A percentile compares a stretch with the other conserved stretches of the same genome.
These are phyloP conservation scores for Peromyscus nudipes DNA, from an alignment of 2,797 vertebrate genomes.

Conservation along the genomic window DNA sequence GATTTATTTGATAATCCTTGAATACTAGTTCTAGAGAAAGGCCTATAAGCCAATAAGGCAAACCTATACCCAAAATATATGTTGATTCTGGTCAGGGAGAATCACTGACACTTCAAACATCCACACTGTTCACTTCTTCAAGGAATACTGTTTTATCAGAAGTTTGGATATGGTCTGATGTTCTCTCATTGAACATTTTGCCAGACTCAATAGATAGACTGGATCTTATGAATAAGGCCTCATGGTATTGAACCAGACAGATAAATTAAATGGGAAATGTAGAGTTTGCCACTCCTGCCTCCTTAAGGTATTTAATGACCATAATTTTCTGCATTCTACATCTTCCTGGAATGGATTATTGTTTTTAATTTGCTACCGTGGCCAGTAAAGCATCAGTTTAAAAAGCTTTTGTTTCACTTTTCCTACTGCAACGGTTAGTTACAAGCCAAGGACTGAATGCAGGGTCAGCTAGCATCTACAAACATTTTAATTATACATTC, in stretches of 20 bases:
- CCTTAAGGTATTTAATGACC: neutral
- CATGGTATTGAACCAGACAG: neutral
- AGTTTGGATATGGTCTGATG: neutral
- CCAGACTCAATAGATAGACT: neutral
- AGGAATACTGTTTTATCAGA: neutral
- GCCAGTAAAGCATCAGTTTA: neutral
- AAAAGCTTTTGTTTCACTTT: conserved; percentile 15
- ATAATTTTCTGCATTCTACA: neutral
- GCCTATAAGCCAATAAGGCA: neutral
- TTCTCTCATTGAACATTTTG: neutral
- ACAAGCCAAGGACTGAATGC: neutral
- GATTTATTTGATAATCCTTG: neutral
- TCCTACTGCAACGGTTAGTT: neutral
- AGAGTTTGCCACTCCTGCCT: neutral
- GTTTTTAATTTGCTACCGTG: neutral
- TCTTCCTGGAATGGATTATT: neutral
- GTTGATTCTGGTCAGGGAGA: neutral
- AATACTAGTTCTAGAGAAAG: neutral
- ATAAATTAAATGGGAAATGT: neutral
- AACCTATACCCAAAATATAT: neutral
- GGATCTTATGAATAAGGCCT: neutral
- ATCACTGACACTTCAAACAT: neutral
- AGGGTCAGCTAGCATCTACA: neutral
- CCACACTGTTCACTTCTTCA: neutral
- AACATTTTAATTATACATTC: conserved; percentile 36